Conservation (phyloP, 1,140 invertebrate genomes). For the Ceratosolen fusciceps region DNA sequence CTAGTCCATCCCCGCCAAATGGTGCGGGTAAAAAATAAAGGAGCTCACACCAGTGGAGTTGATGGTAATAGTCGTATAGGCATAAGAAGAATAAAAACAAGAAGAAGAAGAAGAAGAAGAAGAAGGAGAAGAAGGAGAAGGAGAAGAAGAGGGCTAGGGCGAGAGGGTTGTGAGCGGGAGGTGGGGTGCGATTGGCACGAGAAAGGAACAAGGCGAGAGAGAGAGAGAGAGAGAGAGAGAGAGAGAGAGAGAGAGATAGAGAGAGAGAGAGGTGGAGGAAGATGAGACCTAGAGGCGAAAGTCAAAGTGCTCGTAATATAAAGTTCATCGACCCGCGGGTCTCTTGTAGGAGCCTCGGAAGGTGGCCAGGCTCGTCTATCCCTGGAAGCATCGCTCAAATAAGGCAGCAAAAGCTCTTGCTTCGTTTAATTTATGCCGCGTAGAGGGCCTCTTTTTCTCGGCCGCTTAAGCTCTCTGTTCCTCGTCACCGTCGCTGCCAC, state of each 20-base stretch:
- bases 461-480: neutral
- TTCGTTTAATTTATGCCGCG: slow-evolving; percentile 32
- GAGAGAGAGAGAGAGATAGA: neutral
- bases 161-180: no score
- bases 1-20: neutral
- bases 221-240: neutral
- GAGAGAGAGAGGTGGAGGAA: neutral
- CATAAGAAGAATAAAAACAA: no score
- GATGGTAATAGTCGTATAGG: neutral
- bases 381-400: slow-evolving; percentile 1
- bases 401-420: neutral
- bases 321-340: slow-evolving; percentile 40
- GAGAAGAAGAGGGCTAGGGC: no score
- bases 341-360: neutral
- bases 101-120: no score
- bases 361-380: neutral
- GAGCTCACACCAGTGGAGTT: neutral
- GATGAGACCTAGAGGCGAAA: slow-evolving; percentile 17
- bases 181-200: no score
- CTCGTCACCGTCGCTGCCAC: neutral
- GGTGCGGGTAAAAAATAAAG: neutral
- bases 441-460: slow-evolving; percentile 7
- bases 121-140: no score
- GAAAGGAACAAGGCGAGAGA: neutral
- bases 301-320: slow-evolving; percentile 18